A percentile compares a stretch with the other conserved stretches of the same genome.
These are phyloP conservation scores for Acanthosoma haemorrhoidale DNA, from an alignment of 2,888 invertebrate genomes.

Conservation along the genomic window DNA sequence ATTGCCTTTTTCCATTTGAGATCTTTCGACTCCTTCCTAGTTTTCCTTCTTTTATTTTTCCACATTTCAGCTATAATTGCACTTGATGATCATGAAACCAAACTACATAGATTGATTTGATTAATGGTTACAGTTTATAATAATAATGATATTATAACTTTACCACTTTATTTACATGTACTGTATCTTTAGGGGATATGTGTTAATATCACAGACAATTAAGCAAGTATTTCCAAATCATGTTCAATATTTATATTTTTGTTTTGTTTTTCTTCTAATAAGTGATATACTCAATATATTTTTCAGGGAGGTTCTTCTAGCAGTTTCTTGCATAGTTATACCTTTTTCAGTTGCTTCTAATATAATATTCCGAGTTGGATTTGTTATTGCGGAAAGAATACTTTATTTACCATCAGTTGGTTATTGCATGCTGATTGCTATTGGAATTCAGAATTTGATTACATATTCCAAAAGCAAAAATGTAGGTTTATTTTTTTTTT, in stretches of 20 bases:
- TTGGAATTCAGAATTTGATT: slow-evolving; percentile 55
- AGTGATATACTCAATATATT: background rate
- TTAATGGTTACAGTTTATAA: too few species aligned
- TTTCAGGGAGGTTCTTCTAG: slow-evolving; percentile 55
- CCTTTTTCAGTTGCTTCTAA: slow-evolving; percentile 83
- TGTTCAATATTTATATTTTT: background rate
- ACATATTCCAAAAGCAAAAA: slow-evolving; percentile 40
- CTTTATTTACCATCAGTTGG: slow-evolving; percentile 78
- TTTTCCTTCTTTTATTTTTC: too few species aligned
- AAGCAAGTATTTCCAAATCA: background rate
- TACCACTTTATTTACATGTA: too few species aligned
- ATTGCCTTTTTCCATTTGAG: too few species aligned
- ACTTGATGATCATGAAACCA: too few species aligned
- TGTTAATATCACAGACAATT: too few species aligned
- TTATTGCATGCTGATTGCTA: slow-evolving; percentile 63
- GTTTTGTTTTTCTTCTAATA: slow-evolving; percentile 2
- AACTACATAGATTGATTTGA: too few species aligned
- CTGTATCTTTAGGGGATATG: too few species aligned
- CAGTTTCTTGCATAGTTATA: slow-evolving; percentile 58
- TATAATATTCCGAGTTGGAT: slow-evolving; percentile 78
- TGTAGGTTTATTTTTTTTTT: slow-evolving; percentile 40
- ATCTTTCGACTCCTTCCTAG: too few species aligned
- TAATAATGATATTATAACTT: too few species aligned
- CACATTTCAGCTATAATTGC: too few species aligned
- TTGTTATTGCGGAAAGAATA: slow-evolving; percentile 83